phyloP scores from a whole-genome alignment of 2,797 vertebrate genomes.

The Basileuterus tristriatus region DNA sequence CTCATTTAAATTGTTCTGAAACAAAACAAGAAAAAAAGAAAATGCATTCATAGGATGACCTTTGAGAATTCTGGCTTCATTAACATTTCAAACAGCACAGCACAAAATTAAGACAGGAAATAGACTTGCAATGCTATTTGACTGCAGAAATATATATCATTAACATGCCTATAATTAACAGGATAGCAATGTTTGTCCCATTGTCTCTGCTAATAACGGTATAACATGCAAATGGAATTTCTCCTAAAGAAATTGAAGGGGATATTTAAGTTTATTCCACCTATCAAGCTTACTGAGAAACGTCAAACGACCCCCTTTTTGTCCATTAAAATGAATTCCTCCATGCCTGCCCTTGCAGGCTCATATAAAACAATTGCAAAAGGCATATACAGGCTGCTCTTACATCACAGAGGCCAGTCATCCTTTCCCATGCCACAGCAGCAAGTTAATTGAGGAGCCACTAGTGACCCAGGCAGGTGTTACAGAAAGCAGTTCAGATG shows the following conservation, averaged over 20 bases:
- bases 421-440: not conserved
- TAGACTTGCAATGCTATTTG: slow-evolving; percentile 23
- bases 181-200: slow-evolving; percentile 41
- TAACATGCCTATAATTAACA: slow-evolving; percentile 68
- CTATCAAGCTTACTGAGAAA: not conserved
- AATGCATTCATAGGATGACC: slow-evolving; percentile 74
- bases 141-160: slow-evolving; percentile 59
- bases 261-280: not conserved
- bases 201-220: slow-evolving; percentile 46
- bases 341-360: not conserved
- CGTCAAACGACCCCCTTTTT: not conserved
- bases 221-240: slow-evolving; percentile 45
- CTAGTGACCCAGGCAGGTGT: fast-evolving
- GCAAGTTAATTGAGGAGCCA: not conserved
- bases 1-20: slow-evolving; percentile 73
- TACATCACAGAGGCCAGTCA: not conserved
- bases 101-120: slow-evolving; percentile 71
- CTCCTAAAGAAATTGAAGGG: not conserved
- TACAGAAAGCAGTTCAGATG: not conserved
- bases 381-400: not conserved
- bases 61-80: slow-evolving; percentile 78
- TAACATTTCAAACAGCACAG: slow-evolving; percentile 74
- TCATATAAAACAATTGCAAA: not conserved
- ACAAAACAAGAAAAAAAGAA: slow-evolving; percentile 45
- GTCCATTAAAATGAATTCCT: not conserved